Conservation (phyloP, 2,113 vertebrate genomes). For the Etheostoma cragini region DNA sequence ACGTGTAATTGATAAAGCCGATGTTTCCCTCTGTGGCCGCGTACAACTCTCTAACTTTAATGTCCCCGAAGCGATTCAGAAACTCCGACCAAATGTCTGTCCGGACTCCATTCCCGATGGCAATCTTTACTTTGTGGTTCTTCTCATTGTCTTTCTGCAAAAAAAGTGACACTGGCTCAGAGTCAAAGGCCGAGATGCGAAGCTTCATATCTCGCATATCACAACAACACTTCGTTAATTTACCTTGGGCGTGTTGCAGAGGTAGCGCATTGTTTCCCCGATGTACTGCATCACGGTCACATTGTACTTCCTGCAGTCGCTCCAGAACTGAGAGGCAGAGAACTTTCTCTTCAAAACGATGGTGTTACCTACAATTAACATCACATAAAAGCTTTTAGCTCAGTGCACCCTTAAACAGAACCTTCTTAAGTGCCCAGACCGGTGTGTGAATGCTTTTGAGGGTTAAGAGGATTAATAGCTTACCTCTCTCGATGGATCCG, state of each 20-base stretch:
- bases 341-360: slow-evolving; percentile 88
- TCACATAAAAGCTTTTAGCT: neutral
- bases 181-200: neutral
- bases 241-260: slow-evolving; percentile 88
- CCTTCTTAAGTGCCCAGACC: neutral
- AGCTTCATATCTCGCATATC: too few species aligned
- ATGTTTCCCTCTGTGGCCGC: slow-evolving; percentile 91
- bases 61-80: slow-evolving; percentile 87
- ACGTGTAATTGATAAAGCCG: slow-evolving; percentile 89
- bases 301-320: slow-evolving; percentile 91
- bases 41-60: slow-evolving; percentile 87
- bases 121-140: slow-evolving; percentile 87
- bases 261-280: slow-evolving; percentile 91
- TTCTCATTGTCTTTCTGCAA: slow-evolving; percentile 85
- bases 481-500: slow-evolving; percentile 88
- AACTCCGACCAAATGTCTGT: slow-evolving; percentile 89
- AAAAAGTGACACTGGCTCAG: neutral
- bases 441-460: neutral
- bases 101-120: slow-evolving; percentile 89
- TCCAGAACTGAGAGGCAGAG: slow-evolving; percentile 95
- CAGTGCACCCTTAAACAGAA: too few species aligned
- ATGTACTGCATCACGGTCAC: slow-evolving; percentile 94
- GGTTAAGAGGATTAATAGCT: neutral
- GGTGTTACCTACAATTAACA: slow-evolving; percentile 83
- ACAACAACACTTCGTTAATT: neutral